A percentile compares a stretch with the other conserved stretches of the same genome.
Conservation (phyloP, 1,140 invertebrate species). For the Cyrtorhinus lividipennis region DNA sequence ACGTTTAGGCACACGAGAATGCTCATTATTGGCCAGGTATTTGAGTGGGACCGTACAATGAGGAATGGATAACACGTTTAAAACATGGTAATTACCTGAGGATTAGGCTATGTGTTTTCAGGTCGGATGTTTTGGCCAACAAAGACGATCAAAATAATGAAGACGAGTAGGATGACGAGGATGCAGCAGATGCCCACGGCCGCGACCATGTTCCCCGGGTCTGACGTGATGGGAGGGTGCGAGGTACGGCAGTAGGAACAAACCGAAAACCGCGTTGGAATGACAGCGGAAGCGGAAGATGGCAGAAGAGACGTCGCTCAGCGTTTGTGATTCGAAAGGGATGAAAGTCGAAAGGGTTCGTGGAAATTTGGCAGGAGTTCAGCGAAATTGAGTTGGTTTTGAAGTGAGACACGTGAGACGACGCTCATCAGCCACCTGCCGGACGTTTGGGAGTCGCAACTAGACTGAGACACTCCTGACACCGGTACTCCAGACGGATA, state of each 20-base stretch:
- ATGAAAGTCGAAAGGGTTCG: not conserved
- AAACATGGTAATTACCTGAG: not conserved
- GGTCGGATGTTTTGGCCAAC: constrained; percentile 39
- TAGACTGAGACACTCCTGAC: not conserved
- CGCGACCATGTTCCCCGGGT: constrained; percentile 44
- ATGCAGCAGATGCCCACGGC: constrained; percentile 64
- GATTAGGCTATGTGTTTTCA: constrained; percentile 16
- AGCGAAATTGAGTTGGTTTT: no score
- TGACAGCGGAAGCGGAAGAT: not conserved
- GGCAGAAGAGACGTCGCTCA: not conserved
- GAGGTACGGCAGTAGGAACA: constrained; percentile 5
- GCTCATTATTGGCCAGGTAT: no score
- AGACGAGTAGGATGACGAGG: constrained; percentile 54
- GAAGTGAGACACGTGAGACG: no score
- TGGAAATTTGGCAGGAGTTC: no score
- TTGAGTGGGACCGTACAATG: no score
- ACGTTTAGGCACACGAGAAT: no score
- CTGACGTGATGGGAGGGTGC: constrained; percentile 6
- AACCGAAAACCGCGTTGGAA: no score
- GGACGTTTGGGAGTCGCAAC: constrained; percentile 1
- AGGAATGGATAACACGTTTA: no score
- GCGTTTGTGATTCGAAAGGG: not conserved
- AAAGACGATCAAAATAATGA: constrained; percentile 62
- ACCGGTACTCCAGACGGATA: not conserved
- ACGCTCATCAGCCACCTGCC: no score